These are phyloP conservation scores for Tenthredo livida DNA, from an alignment of 2,888 invertebrate genomes.

Conservation along the genomic window DNA sequence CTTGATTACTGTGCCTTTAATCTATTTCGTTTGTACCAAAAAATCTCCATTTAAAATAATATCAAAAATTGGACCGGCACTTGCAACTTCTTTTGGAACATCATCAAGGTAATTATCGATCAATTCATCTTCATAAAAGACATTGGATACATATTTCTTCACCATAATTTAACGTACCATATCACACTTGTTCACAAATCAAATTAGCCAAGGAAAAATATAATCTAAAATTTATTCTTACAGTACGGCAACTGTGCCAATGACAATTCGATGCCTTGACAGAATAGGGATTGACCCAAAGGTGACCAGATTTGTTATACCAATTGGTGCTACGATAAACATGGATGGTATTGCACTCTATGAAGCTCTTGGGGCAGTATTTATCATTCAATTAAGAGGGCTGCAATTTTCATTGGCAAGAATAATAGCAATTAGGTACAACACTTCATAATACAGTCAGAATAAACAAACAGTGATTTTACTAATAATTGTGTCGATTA, in stretches of 20 bases:
- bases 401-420: conserved; percentile 91
- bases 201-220: not conserved
- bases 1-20: conserved; percentile 91
- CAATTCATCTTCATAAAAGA: not conserved
- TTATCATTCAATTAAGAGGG: conserved; percentile 95
- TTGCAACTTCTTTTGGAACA: conserved; percentile 97
- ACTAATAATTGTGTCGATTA: not conserved
- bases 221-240: conserved; percentile 53
- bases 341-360: conserved; percentile 99
- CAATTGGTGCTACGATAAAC: conserved; percentile 98
- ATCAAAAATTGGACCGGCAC: conserved; percentile 91
- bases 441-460: not conserved
- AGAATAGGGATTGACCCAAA: conserved; percentile 94
- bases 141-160: not conserved
- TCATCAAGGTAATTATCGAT: conserved; percentile 82
- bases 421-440: conserved; percentile 93
- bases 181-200: conserved; percentile 1
- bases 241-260: conserved; percentile 96
- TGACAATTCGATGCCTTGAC: conserved; percentile 96
- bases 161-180: not conserved
- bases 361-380: conserved; percentile 98
- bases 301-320: conserved; percentile 96
- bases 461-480: not conserved
- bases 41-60: conserved; percentile 91
- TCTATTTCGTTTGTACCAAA: conserved; percentile 91